phyloP scores from a whole-genome alignment of 2,113 vertebrate species.

The Capreolus pygargus region DNA sequence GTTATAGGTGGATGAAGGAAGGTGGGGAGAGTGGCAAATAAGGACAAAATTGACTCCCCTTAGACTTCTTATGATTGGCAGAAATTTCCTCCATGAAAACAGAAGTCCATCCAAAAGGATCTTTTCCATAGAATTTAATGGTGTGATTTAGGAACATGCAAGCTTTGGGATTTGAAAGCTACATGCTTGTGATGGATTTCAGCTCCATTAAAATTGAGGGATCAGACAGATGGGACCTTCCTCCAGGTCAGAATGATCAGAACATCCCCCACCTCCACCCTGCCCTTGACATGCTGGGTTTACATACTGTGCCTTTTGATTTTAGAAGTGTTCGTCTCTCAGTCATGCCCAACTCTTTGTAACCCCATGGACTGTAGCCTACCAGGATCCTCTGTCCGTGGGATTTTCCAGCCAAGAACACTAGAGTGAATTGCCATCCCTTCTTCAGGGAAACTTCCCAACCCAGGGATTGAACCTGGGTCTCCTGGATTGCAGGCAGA shows the following conservation, averaged over 20 bases:
- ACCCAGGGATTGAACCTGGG: neutral
- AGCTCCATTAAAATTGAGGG: neutral
- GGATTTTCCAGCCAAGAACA: neutral
- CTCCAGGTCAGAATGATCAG: neutral
- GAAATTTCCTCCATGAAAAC: neutral
- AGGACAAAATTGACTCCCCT: neutral
- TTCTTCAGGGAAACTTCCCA: neutral
- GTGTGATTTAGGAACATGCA: neutral
- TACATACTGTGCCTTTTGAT: neutral
- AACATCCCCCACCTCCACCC: neutral
- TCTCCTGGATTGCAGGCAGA: neutral
- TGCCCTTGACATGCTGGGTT: neutral
- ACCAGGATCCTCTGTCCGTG: neutral
- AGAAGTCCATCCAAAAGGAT: neutral
- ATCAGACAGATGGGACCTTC: neutral
- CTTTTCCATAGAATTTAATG: neutral
- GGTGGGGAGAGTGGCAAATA: neutral
- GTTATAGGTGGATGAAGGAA: neutral
- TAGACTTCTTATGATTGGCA: neutral
- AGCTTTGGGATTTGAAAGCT: slow-evolving; percentile 27
- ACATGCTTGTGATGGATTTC: slow-evolving; percentile 1
- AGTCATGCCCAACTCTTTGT: neutral
- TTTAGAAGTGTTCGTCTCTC: neutral
- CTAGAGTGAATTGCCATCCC: neutral
- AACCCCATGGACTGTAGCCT: neutral